Evolutionary conservation across 1,140 invertebrate genomes (phyloP).

Genomic region (Drosophila obscura): DNA sequence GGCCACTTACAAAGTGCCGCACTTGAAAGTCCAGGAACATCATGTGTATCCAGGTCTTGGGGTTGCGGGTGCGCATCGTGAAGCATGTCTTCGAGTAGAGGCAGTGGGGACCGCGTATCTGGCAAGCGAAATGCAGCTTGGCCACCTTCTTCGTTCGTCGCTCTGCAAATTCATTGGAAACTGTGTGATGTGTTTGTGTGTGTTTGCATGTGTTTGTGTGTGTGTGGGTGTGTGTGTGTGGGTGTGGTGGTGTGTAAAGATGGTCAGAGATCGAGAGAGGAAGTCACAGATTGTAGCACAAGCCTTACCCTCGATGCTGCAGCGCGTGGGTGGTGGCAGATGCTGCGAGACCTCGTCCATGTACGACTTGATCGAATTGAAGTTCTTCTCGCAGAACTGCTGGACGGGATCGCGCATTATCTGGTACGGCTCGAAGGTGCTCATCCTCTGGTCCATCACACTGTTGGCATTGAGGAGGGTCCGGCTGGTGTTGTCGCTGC

Average conservation of each 20-base stretch:
- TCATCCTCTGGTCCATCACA: slow-evolving; percentile 88
- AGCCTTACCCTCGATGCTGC: slow-evolving; percentile 92
- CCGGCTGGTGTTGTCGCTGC: slow-evolving; percentile 88
- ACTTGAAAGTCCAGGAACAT: slow-evolving; percentile 97
- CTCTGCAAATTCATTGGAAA: slow-evolving; percentile 86
- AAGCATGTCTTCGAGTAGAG: slow-evolving; percentile 94
- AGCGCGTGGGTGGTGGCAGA: slow-evolving; percentile 94
- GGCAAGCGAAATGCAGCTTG: slow-evolving; percentile 95
- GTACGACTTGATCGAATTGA: slow-evolving; percentile 94
- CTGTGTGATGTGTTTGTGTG: slow-evolving; percentile 66
- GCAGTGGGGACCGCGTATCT: slow-evolving; percentile 93
- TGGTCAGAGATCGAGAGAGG: slow-evolving; percentile 24
- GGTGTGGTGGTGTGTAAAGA: slow-evolving; percentile 12
- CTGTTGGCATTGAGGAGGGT: slow-evolving; percentile 88
- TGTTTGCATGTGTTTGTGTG: not conserved
- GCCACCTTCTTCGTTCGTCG: slow-evolving; percentile 93
- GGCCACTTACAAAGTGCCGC: slow-evolving; percentile 77
- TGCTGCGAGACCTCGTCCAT: slow-evolving; percentile 93
- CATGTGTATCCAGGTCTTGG: slow-evolving; percentile 96
- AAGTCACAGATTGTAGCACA: slow-evolving; percentile 4
- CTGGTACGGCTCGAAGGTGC: slow-evolving; percentile 93
- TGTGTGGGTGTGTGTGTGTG: slow-evolving; percentile 27
- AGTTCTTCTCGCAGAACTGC: slow-evolving; percentile 97
- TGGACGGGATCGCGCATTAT: slow-evolving; percentile 94
- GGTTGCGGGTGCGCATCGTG: slow-evolving; percentile 93